Evolutionary conservation across 2,797 vertebrate genomes (phyloP), one percentile per base, ranked within the genome.

Genomic region (Hemitrygon akajei): DNA sequence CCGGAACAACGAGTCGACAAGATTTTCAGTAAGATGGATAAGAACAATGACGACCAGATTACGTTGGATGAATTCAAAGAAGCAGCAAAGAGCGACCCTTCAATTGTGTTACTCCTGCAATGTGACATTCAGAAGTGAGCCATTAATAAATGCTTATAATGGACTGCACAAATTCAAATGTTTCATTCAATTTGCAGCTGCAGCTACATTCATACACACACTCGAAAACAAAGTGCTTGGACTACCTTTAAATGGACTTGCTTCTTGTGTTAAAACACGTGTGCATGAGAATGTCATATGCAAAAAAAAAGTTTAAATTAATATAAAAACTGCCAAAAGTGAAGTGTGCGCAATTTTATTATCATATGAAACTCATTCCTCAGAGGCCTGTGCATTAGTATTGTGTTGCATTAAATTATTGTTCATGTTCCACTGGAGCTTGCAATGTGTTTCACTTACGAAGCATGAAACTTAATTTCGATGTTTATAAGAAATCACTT

Each of bases 201-300:
- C 97, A 97, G 98, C 97, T 96, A 97, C 97, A 95, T 71, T 96
- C 95, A 97, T 97, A 98, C 97, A 84, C 10, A 96, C 96, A 95
- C 94, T 93, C 94, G 93, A 95, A 94, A 94, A 95, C 94, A 96
- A 95, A 96, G 97, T 98, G 98, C 98, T 99, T 98, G 98, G 98
- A 99, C 98, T 98, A 98, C 97, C 98, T 98, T 98, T 98, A 97
- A 98, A 99, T 98, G 98, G 98, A 99, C 98, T 98, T 97, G 98
- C 99, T 99, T 99, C 98, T 98, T 99, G 99, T 99, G 98, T 99
- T 99, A 98, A 99, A 99, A 99, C 98, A 99, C 99, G 98, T 99
- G 98, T 99, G 99, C 98, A 99, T 99, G 98, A 99, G 98, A 99
- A 99, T 99, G 98, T 99, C 98, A 98, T 98, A 98, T 98, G 98